Evolutionary conservation across 2,888 invertebrate species (phyloP).

Genomic region (Papilio demoleus): DNA sequence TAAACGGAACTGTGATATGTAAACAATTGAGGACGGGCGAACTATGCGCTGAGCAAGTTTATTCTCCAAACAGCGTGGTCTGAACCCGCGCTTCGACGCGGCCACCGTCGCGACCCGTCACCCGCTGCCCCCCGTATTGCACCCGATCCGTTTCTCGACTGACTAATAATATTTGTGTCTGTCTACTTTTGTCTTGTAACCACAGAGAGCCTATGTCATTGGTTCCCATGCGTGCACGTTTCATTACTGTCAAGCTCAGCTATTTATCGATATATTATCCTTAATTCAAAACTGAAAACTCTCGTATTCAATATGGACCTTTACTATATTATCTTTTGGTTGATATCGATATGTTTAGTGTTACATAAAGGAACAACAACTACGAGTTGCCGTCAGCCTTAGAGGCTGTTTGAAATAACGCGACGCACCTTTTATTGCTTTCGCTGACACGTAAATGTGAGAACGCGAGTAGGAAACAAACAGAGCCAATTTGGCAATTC

Average conservation of each 20-base stretch:
- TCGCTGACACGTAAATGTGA: conserved; percentile 59
- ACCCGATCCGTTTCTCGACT: conserved; percentile 29
- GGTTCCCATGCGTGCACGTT: background rate
- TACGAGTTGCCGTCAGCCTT: conserved; percentile 46
- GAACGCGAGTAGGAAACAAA: conserved; percentile 74
- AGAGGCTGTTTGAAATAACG: background rate
- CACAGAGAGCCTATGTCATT: background rate
- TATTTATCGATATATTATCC: too few relatives aligned
- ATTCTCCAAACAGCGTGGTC: conserved; percentile 67
- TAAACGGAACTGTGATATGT: conserved; percentile 63
- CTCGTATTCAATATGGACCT: too few relatives aligned
- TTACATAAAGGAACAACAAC: background rate
- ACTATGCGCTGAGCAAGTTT: conserved; percentile 69
- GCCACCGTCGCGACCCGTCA: conserved; percentile 8
- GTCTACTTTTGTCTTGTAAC: conserved; percentile 2
- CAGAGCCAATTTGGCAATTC: conserved; percentile 80
- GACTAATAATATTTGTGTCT: conserved; percentile 33
- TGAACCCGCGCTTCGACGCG: conserved; percentile 32
- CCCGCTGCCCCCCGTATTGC: background rate
- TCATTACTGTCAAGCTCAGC: background rate
- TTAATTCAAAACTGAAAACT: too few relatives aligned
- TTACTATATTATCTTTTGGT: background rate
- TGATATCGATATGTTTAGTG: background rate
- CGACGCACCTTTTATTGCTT: conserved; percentile 37
- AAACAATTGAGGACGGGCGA: conserved; percentile 64